A percentile compares a stretch with the other conserved stretches of the same genome.
Evolutionary conservation across 2,113 vertebrate species (phyloP).

Genomic region (Neodon shergylaensis): DNA sequence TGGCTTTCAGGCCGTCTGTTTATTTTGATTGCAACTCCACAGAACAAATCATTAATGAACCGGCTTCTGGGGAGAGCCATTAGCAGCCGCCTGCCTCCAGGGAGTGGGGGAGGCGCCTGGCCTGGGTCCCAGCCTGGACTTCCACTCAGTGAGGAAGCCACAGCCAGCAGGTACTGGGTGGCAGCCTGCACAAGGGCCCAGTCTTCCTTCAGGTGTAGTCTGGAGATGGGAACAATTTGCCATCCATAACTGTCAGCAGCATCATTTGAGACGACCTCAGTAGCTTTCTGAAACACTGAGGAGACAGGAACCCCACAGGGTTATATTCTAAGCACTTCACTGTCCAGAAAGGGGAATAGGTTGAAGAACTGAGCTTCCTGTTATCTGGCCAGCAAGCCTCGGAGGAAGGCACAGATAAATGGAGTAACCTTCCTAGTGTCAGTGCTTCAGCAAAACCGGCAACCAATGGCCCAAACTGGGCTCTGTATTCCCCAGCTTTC

Average conservation of each 20-base stretch:
- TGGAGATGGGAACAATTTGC: constrained; percentile 45
- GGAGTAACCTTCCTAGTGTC: neutral
- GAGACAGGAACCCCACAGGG: neutral
- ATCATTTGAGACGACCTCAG: neutral
- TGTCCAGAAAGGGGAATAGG: neutral
- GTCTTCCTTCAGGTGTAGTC: constrained; percentile 49
- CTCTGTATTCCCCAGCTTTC: neutral
- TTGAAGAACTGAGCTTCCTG: neutral
- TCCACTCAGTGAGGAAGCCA: neutral
- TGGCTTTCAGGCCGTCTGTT: constrained; percentile 80
- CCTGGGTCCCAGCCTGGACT: constrained; percentile 48
- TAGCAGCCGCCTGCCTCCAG: constrained; percentile 82
- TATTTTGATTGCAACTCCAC: constrained; percentile 84
- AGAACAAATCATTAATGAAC: constrained; percentile 85
- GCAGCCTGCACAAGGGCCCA: neutral
- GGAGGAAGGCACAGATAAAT: neutral
- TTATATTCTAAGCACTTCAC: neutral
- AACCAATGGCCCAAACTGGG: neutral
- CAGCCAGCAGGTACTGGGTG: neutral
- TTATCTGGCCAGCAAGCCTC: neutral
- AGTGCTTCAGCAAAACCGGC: neutral
- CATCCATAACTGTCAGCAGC: neutral
- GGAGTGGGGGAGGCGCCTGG: constrained; percentile 71
- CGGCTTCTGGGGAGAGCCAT: constrained; percentile 82
- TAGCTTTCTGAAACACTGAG: neutral